Base-by-base conservation (phyloP, 2,113 vertebrate species). In the Apaloderma vittatum region DNA sequence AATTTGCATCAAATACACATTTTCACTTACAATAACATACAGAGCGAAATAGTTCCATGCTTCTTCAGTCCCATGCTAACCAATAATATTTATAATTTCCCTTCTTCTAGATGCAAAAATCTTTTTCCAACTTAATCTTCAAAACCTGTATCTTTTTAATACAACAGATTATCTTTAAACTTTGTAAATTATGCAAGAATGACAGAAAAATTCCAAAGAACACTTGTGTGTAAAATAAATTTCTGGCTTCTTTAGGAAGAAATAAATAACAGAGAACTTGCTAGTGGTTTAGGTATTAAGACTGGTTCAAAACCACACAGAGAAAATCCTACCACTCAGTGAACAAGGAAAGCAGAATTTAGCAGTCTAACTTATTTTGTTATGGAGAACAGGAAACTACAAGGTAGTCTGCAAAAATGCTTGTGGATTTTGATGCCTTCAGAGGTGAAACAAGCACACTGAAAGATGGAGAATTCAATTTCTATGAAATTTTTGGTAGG, bases 21-120 rank as follows among this genome's bases (percentile, higher is more conserved):
- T 97, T 95, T 93, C 74, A 80, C 96, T 97, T 90, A 52, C 65
- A 96, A 86, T 59, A 76, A 32, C 70, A 90, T 88, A 52, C 68
- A 88, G 71, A 91, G 12, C 76, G 58, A 91, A 86, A 91, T 90
- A 93, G 59, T 94, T 93, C 72, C 15, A 7, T 88, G 36, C 59
- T 88, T 76, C 30, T 81, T 71, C 58, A 86, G 72, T 62, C 24
- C 62, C 40, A 52, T 63, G 62, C 40, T 95, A 65, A 43, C 24
- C 36, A 54, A 12, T 34, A 96, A 71, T 46, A 96, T 65, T 32
- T 52, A 76, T 36, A 7, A 81, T 58, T 94, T 88, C 45, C 48
- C 12, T 89, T 93, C 55, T 79, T 61, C 51, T 49, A 73, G 77
- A 63, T 65, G 18, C 12, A 78, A 45, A 93, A 81, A 77, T 84